Evolutionary conservation across 1,140 invertebrate species (phyloP), one percentile per base, ranked within the genome.

Genomic region (Magallana gigas): DNA sequence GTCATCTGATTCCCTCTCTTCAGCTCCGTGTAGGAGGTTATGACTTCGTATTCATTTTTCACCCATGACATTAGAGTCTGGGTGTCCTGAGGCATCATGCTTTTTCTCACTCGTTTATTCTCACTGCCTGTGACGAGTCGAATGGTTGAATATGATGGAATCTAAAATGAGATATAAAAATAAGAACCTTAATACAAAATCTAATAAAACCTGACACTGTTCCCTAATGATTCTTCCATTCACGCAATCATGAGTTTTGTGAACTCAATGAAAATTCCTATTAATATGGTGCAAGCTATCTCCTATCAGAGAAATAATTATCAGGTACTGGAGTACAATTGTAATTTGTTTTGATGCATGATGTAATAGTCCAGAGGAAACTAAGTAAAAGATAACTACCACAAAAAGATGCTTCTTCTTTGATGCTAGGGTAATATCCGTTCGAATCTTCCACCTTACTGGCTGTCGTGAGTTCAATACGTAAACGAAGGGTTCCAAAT

Each of bases 11-110:
- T 90, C 36, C 91, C 91, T 23, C 71, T 87, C 29, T 88, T 68
- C 7, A 91, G 76, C 76, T 90, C 90, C 18, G 88, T 90, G 68
- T 89, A 90, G 2, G 91, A 90, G 9, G 91, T 91, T 8, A 91
- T 82, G 14, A 85, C 89, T 11, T 76, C 85, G 82, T 62, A 90
- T 36, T 83, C 60, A 5, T 58, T 11, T n/a, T 59, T 81, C 2
- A 87, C 87, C 90, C 90, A 91, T 23, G 84, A 76, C 60, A 88
- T 48, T 8, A 91, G 80, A 8, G 58, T 56, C 18, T 86, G 64
- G 8, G 83, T 85, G 6, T 82, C 71, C 1, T 86, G 29, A 1
- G 85, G 88, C 36, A 88, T 82, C 6, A 83, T 82, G 48, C 57
- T 59, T 57, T 86, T 88, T 5, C 88, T 82, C 2, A 88, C 82